These are phyloP conservation scores for Lophura nycthemera DNA, from an alignment of 2,113 vertebrate genomes.

Conservation along the genomic window DNA sequence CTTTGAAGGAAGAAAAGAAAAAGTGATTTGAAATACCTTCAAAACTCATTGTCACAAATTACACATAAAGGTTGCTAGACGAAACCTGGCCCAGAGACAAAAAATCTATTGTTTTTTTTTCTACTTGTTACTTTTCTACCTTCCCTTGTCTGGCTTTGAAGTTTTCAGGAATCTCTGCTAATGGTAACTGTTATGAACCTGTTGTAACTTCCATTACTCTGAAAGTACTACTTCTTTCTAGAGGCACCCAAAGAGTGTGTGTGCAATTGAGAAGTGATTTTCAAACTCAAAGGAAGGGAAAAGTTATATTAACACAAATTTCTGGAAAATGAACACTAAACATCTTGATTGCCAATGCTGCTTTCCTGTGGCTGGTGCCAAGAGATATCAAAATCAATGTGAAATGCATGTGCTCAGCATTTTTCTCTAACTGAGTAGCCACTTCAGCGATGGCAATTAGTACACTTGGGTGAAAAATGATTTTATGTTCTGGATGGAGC, in stretches of 20 bases:
- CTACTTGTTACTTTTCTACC: neutral
- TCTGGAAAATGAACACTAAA: neutral
- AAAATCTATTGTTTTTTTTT: neutral
- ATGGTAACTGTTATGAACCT: neutral
- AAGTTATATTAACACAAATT: conserved; percentile 28
- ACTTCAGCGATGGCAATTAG: neutral
- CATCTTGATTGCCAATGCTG: neutral
- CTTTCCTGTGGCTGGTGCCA: neutral
- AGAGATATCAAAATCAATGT: neutral
- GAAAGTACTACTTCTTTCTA: neutral
- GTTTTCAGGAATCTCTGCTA: neutral
- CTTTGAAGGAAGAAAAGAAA: neutral
- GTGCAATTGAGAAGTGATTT: conserved; percentile 14
- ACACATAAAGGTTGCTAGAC: neutral
- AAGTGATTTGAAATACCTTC: neutral
- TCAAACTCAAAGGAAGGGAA: neutral
- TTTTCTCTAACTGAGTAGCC: neutral
- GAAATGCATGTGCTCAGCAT: neutral
- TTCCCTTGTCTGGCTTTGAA: neutral
- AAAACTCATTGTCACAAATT: neutral
- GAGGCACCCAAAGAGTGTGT: neutral
- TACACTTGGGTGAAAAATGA: neutral
- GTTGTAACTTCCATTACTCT: neutral
- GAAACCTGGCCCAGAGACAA: neutral
- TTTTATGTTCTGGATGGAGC: neutral